Evolutionary conservation across 2,797 vertebrate species (phyloP).

Genomic region (Phylloscopus collybita): DNA sequence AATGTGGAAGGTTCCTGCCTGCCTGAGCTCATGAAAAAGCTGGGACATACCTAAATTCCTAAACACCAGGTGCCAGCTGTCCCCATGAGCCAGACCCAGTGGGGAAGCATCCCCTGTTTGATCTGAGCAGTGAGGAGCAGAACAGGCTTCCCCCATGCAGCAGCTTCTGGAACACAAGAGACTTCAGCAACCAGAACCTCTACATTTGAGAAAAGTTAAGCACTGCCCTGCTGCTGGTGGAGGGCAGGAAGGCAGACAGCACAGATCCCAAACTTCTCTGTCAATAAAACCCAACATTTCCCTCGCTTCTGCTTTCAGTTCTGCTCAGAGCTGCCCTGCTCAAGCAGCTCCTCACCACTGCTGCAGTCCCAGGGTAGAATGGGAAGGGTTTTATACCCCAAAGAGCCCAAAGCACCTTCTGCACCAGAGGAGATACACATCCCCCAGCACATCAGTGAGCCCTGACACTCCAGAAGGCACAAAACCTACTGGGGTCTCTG

Average conservation of each 20-base stretch:
- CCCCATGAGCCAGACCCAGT: background rate
- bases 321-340: background rate
- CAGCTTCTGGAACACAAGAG: background rate
- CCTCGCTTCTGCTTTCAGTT: slow-evolving; percentile 6
- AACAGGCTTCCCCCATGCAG: background rate
- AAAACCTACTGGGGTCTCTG: background rate
- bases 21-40: background rate
- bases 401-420: background rate
- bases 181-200: background rate
- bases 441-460: rapidly evolving
- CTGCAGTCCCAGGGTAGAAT: rapidly evolving
- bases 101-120: rapidly evolving
- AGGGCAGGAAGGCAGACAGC: rapidly evolving
- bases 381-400: rapidly evolving
- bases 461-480: background rate
- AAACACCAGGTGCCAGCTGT: background rate
- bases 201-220: background rate
- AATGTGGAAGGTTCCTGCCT: background rate
- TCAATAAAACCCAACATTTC: background rate
- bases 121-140: background rate
- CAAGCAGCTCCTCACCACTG: background rate
- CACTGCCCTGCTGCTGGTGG: background rate
- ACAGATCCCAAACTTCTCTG: background rate
- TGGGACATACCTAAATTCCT: background rate
- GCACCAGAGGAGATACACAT: background rate